A percentile compares a stretch with the other conserved stretches of the same genome.
Evolutionary conservation across 2,888 invertebrate species (phyloP).

Genomic region (Chesias legatella): DNA sequence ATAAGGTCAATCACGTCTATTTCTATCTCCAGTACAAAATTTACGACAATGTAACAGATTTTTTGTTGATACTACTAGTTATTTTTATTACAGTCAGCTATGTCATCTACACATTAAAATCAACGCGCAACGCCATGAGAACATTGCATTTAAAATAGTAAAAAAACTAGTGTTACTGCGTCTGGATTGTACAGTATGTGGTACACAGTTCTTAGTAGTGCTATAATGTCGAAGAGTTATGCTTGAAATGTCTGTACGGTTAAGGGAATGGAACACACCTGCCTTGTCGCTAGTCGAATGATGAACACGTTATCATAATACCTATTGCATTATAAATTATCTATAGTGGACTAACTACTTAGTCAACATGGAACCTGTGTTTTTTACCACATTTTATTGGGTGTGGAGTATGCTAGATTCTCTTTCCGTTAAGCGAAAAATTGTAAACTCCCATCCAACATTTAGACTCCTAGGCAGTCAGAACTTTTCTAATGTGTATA

Average conservation of each 20-base stretch:
- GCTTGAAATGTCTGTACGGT: constrained; percentile 52
- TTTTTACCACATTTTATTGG: too few relatives aligned
- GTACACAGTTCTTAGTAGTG: constrained; percentile 46
- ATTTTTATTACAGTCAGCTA: constrained; percentile 24
- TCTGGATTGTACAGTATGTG: constrained; percentile 18
- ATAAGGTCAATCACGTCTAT: background rate
- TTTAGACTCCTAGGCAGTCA: too few relatives aligned
- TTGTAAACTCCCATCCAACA: too few relatives aligned
- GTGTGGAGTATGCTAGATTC: too few relatives aligned
- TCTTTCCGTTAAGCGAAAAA: too few relatives aligned
- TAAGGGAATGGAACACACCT: constrained; percentile 45
- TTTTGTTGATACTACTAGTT: constrained; percentile 9
- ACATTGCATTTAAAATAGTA: constrained; percentile 11
- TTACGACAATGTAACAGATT: constrained; percentile 13
- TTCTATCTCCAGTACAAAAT: background rate
- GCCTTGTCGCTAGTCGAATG: constrained; percentile 47
- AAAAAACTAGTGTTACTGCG: constrained; percentile 22
- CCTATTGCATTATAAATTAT: too few relatives aligned
- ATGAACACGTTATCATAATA: constrained; percentile 35
- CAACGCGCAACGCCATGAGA: constrained; percentile 27
- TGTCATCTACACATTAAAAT: constrained; percentile 25
- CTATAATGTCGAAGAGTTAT: constrained; percentile 47
- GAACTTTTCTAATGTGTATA: too few relatives aligned
- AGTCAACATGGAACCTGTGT: too few relatives aligned
- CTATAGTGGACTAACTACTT: too few relatives aligned